Conservation (phyloP, 2,113 vertebrate species). For the Circaetus gallicus region DNA sequence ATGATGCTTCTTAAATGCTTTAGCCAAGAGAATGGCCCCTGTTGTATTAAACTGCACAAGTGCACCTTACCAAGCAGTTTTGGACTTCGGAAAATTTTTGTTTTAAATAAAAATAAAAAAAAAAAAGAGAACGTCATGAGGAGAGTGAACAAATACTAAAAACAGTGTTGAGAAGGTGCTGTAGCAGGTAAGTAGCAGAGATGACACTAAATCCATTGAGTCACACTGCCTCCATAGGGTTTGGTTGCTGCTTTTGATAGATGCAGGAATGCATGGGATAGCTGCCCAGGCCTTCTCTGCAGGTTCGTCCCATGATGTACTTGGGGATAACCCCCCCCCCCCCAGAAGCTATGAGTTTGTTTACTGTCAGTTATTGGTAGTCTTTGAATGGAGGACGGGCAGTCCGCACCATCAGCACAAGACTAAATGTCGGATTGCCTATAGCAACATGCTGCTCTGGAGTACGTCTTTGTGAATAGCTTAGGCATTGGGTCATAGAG, state of each 20-base stretch:
- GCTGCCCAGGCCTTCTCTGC: neutral
- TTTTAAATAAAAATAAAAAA: neutral
- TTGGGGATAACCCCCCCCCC: too few species aligned
- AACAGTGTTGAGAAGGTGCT: neutral
- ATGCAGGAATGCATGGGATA: neutral
- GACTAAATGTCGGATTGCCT: neutral
- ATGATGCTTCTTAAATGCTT: neutral
- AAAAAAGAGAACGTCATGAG: neutral
- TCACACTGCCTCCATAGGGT: neutral
- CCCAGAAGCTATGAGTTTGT: neutral
- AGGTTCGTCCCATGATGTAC: too few species aligned
- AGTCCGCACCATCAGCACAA: neutral
- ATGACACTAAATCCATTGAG: neutral
- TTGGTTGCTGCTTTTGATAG: neutral
- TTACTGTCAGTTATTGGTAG: neutral
- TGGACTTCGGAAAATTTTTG: neutral
- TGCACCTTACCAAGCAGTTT: neutral
- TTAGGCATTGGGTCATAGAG: neutral
- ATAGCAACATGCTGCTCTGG: neutral
- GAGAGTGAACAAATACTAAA: neutral
- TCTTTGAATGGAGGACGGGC: neutral
- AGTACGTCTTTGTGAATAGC: neutral
- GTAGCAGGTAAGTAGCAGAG: neutral
- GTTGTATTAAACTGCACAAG: neutral
- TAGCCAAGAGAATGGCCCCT: neutral